phyloP scores from a whole-genome alignment of 2,888 invertebrate genomes.

The Platycheirus rosarum region DNA sequence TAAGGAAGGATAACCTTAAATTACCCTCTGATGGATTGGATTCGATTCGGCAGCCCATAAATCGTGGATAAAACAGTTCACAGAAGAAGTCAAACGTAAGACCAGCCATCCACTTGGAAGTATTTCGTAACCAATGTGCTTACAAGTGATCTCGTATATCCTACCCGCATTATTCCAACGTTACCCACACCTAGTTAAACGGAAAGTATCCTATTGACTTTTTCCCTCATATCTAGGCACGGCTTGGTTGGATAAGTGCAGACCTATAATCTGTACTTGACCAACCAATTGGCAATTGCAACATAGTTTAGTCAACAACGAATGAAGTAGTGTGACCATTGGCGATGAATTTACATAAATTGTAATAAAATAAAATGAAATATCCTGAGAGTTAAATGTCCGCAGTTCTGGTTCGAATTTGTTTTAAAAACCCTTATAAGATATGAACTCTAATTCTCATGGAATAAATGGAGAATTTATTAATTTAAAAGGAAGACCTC shows the following conservation, averaged over 20 bases:
- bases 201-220: constrained; percentile 62
- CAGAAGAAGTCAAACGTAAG: constrained; percentile 53
- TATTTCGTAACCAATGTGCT: constrained; percentile 35
- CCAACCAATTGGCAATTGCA: too few species aligned
- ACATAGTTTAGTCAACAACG: constrained; percentile 26
- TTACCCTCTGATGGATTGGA: constrained; percentile 51
- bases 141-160: constrained; percentile 6
- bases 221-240: constrained; percentile 9
- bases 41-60: constrained; percentile 54
- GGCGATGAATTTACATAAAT: too few species aligned
- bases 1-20: constrained; percentile 24
- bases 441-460: too few species aligned
- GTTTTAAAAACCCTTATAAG: too few species aligned
- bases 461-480: too few species aligned
- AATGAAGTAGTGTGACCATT: constrained; percentile 1
- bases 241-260: background rate
- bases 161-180: constrained; percentile 43
- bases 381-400: too few species aligned
- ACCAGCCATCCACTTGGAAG: constrained; percentile 15
- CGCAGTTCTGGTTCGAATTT: too few species aligned
- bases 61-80: constrained; percentile 51
- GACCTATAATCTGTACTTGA: constrained; percentile 35
- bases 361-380: too few species aligned
- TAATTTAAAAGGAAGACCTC: too few species aligned
- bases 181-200: constrained; percentile 54